Conservation (phyloP, 1,140 invertebrate genomes). For the Trichonephila inaurata region DNA sequence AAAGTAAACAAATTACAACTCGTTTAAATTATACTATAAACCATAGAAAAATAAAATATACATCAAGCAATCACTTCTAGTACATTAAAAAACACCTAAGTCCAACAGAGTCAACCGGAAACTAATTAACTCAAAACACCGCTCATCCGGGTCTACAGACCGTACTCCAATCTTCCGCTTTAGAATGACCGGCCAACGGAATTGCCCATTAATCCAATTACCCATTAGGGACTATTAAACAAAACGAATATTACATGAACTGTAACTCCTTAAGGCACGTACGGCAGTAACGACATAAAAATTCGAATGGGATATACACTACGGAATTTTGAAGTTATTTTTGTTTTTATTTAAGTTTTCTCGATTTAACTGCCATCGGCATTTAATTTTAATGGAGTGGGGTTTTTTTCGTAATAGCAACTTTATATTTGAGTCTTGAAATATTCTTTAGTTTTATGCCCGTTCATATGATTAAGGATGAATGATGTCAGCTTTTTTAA, state of each 20-base stretch:
- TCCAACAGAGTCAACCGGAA: not conserved
- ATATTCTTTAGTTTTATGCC: not conserved
- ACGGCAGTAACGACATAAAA: not conserved
- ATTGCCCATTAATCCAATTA: conserved; percentile 41
- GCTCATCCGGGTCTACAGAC: not conserved
- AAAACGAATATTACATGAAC: not conserved
- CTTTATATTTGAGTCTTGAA: not conserved
- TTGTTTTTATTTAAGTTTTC: not conserved
- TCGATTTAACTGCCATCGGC: not conserved
- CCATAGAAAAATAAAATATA: not conserved
- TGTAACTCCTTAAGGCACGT: not conserved
- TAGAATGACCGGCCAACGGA: conserved; percentile 3
- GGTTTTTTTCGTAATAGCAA: not conserved
- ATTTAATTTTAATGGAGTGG: conserved; percentile 2
- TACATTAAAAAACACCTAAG: not conserved
- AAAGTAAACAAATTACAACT: no score
- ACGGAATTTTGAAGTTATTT: not conserved
- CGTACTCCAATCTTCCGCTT: not conserved
- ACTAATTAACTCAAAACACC: not conserved
- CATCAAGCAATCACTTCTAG: not conserved
- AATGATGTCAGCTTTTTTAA: not conserved
- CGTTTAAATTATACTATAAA: no score
- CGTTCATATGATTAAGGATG: not conserved
- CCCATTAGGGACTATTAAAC: conserved; percentile 31
- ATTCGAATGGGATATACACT: not conserved